Conservation (phyloP, 2,888 invertebrate genomes). For the Himalopsyche tibetana region DNA sequence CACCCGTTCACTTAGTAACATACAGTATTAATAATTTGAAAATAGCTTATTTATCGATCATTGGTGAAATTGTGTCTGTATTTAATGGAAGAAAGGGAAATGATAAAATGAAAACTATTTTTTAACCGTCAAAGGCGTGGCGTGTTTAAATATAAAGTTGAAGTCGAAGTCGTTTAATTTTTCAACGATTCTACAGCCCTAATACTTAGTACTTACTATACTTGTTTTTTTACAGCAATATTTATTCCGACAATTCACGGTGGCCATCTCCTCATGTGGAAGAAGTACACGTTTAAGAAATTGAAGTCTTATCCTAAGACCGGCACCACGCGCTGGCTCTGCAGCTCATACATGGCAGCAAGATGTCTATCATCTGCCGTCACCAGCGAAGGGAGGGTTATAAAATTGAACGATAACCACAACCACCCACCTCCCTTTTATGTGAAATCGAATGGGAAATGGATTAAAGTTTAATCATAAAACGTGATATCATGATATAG, state of each 20-base stretch:
- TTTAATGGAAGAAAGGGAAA: too few relatives aligned
- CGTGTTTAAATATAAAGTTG: too few relatives aligned
- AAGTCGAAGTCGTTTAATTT: too few relatives aligned
- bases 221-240: not conserved
- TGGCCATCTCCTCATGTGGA: not conserved
- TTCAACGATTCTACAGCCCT: too few relatives aligned
- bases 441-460: not conserved
- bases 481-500: not conserved
- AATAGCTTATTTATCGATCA: too few relatives aligned
- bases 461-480: conserved; percentile 16
- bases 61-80: too few relatives aligned
- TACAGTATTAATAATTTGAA: too few relatives aligned
- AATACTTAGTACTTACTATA: too few relatives aligned
- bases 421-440: conserved; percentile 48
- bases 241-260: not conserved
- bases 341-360: conserved; percentile 4
- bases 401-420: not conserved
- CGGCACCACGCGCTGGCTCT: conserved; percentile 37
- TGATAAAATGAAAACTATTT: too few relatives aligned
- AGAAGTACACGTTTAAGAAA: conserved; percentile 36
- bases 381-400: not conserved
- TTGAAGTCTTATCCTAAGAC: not conserved
- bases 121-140: too few relatives aligned
- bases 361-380: conserved; percentile 26
- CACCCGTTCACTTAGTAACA: too few relatives aligned